phyloP scores from a whole-genome alignment of 2,113 vertebrate genomes.

The Poecilia latipinna region DNA sequence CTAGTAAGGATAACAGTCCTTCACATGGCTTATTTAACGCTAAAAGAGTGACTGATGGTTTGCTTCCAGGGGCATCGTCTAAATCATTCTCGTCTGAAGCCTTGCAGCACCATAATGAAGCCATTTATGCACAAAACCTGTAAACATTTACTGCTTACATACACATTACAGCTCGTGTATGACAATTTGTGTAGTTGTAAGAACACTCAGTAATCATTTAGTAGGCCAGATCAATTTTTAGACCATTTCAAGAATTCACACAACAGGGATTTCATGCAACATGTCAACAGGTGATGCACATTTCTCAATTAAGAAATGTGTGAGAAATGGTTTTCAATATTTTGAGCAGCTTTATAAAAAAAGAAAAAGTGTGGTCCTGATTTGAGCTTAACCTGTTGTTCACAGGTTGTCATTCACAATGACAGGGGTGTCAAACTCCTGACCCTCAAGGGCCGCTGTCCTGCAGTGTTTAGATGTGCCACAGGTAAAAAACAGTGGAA shows the following conservation, averaged over 20 bases:
- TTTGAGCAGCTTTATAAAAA: background rate
- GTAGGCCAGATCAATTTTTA: constrained; percentile 56
- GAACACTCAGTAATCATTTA: constrained; percentile 54
- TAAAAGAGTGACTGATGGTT: constrained; percentile 73
- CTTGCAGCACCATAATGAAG: constrained; percentile 56
- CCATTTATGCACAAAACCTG: constrained; percentile 60
- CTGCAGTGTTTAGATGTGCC: no score
- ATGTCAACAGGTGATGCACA: no score
- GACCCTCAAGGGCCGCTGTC: no score
- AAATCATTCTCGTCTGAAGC: constrained; percentile 58
- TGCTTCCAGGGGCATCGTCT: constrained; percentile 53
- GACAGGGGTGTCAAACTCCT: no score
- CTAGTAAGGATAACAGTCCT: constrained; percentile 80
- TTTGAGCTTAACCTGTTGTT: no score
- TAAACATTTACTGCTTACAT: constrained; percentile 19
- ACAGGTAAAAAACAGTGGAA: no score
- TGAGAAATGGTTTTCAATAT: background rate
- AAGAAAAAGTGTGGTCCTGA: background rate
- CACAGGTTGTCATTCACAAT: no score
- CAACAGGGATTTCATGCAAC: no score
- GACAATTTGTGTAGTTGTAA: constrained; percentile 53
- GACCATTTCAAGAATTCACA: constrained; percentile 13
- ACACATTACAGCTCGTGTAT: constrained; percentile 20
- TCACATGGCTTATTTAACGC: constrained; percentile 81
- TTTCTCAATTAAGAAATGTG: background rate